Conservation (phyloP, 1,140 invertebrate genomes). For the Epicauta chinensis region DNA sequence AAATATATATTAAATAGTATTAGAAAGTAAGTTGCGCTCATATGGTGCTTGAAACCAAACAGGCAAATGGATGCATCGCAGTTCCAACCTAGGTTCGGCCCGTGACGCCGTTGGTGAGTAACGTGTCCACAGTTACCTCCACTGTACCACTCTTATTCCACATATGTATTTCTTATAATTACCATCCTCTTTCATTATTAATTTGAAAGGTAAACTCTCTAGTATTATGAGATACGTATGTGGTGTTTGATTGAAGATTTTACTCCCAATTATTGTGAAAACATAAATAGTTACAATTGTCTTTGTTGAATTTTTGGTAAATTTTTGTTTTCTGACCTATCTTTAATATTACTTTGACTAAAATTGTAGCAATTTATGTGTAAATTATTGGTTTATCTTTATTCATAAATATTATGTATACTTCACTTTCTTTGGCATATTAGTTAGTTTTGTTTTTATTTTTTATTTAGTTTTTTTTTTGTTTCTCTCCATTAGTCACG, state of each 20-base stretch:
- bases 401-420: not conserved
- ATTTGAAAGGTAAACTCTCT: not conserved
- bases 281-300: slow-evolving; percentile 10
- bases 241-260: slow-evolving; percentile 11
- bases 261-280: slow-evolving; percentile 7
- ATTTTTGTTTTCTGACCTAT: slow-evolving; percentile 1
- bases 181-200: not conserved
- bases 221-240: slow-evolving; percentile 5
- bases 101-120: slow-evolving; percentile 42
- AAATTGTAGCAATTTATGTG: slow-evolving; percentile 19
- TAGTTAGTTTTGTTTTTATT: slow-evolving; percentile 16
- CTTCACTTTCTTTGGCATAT: slow-evolving; percentile 17
- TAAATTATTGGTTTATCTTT: slow-evolving; percentile 13
- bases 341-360: not conserved
- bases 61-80: slow-evolving; percentile 42
- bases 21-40: slow-evolving; percentile 41
- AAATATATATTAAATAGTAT: slow-evolving; percentile 17
- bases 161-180: slow-evolving; percentile 5
- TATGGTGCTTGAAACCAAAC: slow-evolving; percentile 43
- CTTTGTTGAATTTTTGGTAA: not conserved
- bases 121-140: slow-evolving; percentile 26
- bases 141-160: slow-evolving; percentile 5
- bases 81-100: slow-evolving; percentile 40
- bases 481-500: slow-evolving; percentile 25
- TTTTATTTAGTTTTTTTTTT: no score